These are phyloP conservation scores for Ivindomyrus marchei DNA, from an alignment of 2,113 vertebrate genomes.

Conservation along the genomic window DNA sequence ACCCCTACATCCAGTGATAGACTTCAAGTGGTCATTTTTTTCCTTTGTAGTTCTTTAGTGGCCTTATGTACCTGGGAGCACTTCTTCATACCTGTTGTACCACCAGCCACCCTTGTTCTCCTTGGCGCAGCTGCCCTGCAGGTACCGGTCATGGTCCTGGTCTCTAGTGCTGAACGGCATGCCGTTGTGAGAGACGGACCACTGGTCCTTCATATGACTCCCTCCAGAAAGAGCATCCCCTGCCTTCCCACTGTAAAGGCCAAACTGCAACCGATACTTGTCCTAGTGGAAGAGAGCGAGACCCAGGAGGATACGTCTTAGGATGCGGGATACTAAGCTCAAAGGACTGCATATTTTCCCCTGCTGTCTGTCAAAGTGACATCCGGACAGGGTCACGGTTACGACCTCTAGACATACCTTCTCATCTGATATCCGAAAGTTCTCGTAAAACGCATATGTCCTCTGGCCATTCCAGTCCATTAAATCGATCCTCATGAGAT, in stretches of 20 bases:
- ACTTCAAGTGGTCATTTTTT: background rate
- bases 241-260: constrained; percentile 70
- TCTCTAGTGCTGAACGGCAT: constrained; percentile 83
- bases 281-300: constrained; percentile 52
- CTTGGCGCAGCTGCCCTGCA: constrained; percentile 71
- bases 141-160: constrained; percentile 76
- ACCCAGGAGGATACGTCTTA: background rate
- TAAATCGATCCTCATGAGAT: constrained; percentile 74
- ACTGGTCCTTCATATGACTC: constrained; percentile 66
- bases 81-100: constrained; percentile 75
- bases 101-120: constrained; percentile 81
- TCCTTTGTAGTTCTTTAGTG: too few relatives aligned
- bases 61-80: too few relatives aligned
- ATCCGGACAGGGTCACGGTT: background rate
- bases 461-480: constrained; percentile 77
- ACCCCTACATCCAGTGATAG: background rate
- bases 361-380: background rate
- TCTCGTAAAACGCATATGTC: constrained; percentile 71
- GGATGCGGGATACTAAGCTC: background rate
- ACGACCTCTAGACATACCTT: constrained; percentile 49
- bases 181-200: constrained; percentile 72
- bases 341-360: background rate
- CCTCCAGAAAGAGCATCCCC: constrained; percentile 77
- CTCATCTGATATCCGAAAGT: constrained; percentile 68
- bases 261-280: constrained; percentile 74